Percentiles rank a stretch among this genome's conserved stretches.
Conservation (phyloP, 2,113 vertebrate species). For the Dasypus novemcinctus region DNA sequence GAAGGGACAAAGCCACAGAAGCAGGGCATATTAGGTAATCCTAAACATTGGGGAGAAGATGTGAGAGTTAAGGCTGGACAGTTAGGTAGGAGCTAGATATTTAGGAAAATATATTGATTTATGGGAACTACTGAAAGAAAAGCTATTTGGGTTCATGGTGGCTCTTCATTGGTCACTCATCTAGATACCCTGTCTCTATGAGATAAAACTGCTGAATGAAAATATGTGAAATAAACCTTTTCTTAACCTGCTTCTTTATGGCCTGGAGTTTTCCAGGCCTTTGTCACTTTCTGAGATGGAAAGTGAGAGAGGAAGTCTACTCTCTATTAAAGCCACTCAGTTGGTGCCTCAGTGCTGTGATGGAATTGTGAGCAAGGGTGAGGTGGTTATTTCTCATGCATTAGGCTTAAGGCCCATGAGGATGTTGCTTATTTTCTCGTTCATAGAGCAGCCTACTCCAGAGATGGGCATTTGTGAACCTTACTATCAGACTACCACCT, state of each 20-base stretch:
- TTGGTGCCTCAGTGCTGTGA: not conserved
- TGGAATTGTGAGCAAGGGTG: not conserved
- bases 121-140: not conserved
- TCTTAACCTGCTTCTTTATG: not conserved
- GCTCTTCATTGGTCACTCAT: not conserved
- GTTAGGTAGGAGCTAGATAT: not conserved
- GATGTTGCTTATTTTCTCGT: not conserved
- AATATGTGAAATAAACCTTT: not conserved
- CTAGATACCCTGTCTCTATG: not conserved
- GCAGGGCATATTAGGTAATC: not conserved
- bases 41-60: not conserved
- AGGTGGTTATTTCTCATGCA: not conserved
- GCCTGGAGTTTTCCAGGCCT: not conserved
- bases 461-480: not conserved
- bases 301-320: not conserved
- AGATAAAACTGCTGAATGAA: slow-evolving; percentile 18
- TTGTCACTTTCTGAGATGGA: not conserved
- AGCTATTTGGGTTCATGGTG: not conserved
- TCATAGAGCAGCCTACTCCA: not conserved
- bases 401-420: not conserved
- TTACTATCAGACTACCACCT: slow-evolving; percentile 6
- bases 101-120: not conserved
- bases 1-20: not conserved
- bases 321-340: not conserved
- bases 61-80: not conserved